These are phyloP conservation scores for Lagopus leucura DNA, from an alignment of 2,113 vertebrate genomes.

Conservation along the genomic window DNA sequence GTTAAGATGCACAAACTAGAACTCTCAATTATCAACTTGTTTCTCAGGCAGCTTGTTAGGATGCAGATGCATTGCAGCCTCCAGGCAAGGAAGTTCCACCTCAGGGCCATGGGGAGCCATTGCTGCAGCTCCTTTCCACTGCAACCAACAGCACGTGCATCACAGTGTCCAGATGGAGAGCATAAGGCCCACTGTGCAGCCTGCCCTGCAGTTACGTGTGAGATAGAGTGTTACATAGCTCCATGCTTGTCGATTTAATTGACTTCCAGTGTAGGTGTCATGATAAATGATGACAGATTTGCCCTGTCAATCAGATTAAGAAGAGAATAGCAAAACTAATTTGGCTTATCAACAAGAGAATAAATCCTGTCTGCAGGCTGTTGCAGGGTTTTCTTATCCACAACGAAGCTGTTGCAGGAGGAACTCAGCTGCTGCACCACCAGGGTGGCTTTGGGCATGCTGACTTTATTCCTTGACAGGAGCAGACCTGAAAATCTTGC, in stretches of 20 bases:
- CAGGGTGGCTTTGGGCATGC: background rate
- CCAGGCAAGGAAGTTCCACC: background rate
- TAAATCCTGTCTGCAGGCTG: background rate
- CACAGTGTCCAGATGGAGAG: background rate
- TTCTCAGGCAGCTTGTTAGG: background rate
- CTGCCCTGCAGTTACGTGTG: background rate
- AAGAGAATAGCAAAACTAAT: constrained; percentile 27
- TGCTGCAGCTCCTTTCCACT: fast-evolving
- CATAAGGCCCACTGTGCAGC: fast-evolving
- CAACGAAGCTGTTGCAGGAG: background rate
- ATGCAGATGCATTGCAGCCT: background rate
- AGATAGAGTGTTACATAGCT: background rate
- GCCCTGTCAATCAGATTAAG: background rate
- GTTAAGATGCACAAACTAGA: background rate
- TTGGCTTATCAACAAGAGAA: constrained; percentile 14
- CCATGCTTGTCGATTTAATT: background rate
- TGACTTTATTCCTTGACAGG: background rate
- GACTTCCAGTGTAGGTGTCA: background rate
- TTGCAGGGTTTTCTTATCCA: background rate
- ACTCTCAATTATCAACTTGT: background rate
- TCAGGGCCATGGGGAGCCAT: background rate
- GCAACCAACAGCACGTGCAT: background rate
- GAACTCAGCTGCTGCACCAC: fast-evolving
- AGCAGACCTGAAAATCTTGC: background rate
- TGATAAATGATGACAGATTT: background rate